phyloP scores from a whole-genome alignment of 2,113 vertebrate species.

The Talpa occidentalis region DNA sequence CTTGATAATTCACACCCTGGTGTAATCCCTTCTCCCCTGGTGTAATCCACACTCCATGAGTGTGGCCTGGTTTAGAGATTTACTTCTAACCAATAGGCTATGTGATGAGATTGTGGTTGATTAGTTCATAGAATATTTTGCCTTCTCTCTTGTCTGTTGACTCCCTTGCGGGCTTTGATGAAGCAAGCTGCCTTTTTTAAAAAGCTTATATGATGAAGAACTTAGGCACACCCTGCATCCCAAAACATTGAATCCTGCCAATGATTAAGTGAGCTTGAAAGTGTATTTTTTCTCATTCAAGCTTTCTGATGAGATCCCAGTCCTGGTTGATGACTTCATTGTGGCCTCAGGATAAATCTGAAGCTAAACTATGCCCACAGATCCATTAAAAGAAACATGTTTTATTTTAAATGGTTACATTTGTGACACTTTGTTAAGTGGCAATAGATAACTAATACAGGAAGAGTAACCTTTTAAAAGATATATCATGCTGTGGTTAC shows the following conservation, averaged over 20 bases:
- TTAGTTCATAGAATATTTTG: background rate
- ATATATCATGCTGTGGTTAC: background rate
- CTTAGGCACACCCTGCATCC: background rate
- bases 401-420: background rate
- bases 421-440: background rate
- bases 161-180: background rate
- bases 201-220: background rate
- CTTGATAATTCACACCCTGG: background rate
- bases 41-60: background rate
- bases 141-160: background rate
- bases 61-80: background rate
- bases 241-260: background rate
- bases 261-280: background rate
- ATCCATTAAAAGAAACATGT: background rate
- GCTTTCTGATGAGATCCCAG: background rate
- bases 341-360: background rate
- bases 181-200: background rate
- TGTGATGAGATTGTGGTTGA: background rate
- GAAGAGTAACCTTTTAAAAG: slow-evolving; percentile 3
- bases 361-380: background rate
- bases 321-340: background rate
- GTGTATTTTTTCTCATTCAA: background rate
- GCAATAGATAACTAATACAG: background rate
- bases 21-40: too few species aligned
- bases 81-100: background rate